Evolutionary conservation across 2,888 invertebrate species (phyloP), one percentile per base, ranked within the genome.

Genomic region (Drosophila eohydei): DNA sequence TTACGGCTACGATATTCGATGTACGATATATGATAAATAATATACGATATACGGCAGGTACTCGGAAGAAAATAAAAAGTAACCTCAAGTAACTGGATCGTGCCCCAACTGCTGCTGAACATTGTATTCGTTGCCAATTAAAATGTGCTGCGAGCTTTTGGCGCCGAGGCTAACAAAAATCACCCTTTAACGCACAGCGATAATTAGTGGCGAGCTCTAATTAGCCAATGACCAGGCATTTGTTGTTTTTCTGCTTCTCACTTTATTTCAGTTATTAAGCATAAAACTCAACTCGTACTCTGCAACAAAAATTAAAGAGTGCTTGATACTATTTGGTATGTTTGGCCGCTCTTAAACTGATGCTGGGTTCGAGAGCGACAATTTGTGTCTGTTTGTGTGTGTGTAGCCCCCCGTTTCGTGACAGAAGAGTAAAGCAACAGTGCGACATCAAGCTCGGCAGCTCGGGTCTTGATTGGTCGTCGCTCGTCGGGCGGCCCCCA

Each of bases 401-500:
- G 26, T 46, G 2, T 16, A 28, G 55, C 44, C 41, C 40, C 34
- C 56, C 32, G 11, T 6, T 55, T 52, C 57, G 56, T 38, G 70
- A 60, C 56, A 80, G 80, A 88, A 81, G 89, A 88, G 84, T 68
- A 74, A 63, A 71, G 83, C 87, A 76, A 72, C 77, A 81, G 76
- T 74, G 74, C 69, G 78, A 70, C 69, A 78, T 70, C 65, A 64
- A 30, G 30, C 32, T 34, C 68, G 71, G 58, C 65, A 72, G 54
- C 78, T 69, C 81, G 79, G 71, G 61, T 71, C 82, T 84, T 88
- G 85, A 86, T 86, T 86, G 89, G 88, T 87, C 75, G 87, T 64
- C 32, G 74, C 71, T 70, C 50, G 67, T 73, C 69, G 77, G 64
- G 67, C 72, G 68, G 72, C 80, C 74, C 67, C 65, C 71, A 74